phyloP scores from a whole-genome alignment of 1,140 invertebrate species.

The Wasmannia auropunctata region DNA sequence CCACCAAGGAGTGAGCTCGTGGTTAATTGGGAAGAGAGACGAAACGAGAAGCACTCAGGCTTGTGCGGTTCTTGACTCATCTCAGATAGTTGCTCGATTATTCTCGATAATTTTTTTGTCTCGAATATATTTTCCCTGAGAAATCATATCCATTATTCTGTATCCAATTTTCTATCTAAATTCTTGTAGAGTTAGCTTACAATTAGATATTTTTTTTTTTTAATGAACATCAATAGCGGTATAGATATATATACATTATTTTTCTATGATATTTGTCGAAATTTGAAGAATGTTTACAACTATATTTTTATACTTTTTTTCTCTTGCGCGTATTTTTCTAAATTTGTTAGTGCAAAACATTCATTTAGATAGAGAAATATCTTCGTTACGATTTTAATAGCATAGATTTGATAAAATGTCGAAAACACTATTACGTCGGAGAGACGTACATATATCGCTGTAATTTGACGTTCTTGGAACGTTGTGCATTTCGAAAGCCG shows the following conservation, averaged over 20 bases:
- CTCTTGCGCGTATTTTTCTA: neutral
- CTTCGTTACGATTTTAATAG: neutral
- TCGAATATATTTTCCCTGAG: neutral
- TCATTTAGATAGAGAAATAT: neutral
- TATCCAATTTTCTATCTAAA: neutral
- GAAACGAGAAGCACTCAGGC: neutral
- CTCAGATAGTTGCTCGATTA: slow-evolving; percentile 16
- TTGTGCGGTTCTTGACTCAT: neutral
- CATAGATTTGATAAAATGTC: neutral
- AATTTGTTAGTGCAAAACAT: neutral
- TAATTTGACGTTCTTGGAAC: neutral
- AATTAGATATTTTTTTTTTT: neutral
- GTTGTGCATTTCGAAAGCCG: neutral
- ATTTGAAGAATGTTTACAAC: neutral
- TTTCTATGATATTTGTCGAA: neutral
- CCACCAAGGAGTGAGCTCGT: slow-evolving; percentile 51
- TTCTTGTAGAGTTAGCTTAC: neutral
- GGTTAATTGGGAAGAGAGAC: slow-evolving; percentile 64
- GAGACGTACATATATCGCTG: neutral
- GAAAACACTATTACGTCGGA: neutral
- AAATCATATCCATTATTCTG: neutral
- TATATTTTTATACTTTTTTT: neutral
- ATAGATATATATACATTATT: neutral
- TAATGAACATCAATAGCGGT: neutral
- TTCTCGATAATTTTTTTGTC: slow-evolving; percentile 12